Conservation (phyloP, 1,140 invertebrate species). For the Drosophila orosa region DNA sequence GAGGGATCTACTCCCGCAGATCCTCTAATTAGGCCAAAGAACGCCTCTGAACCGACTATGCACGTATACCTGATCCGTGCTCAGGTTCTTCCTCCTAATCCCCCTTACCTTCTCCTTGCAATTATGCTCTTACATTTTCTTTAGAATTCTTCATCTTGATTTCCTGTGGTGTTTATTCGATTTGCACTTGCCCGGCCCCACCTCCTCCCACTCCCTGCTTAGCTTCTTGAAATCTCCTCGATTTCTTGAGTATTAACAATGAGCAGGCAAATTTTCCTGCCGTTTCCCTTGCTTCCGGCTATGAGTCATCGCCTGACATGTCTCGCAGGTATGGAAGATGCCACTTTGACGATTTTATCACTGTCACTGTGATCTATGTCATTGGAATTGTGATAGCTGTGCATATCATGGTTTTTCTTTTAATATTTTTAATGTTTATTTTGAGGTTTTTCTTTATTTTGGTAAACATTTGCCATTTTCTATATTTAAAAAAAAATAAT, state of each 20-base stretch:
- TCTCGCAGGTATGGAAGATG: slow-evolving; percentile 22
- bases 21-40: slow-evolving; percentile 66
- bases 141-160: slow-evolving; percentile 56
- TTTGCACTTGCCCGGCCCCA: slow-evolving; percentile 38
- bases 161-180: slow-evolving; percentile 70
- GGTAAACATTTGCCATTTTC: no score
- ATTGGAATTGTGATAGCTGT: neutral
- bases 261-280: slow-evolving; percentile 70
- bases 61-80: slow-evolving; percentile 14
- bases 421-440: neutral
- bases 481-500: no score
- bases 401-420: neutral
- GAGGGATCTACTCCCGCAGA: slow-evolving; percentile 21
- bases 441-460: no score
- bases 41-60: slow-evolving; percentile 19
- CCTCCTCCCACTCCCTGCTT: neutral
- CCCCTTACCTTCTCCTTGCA: slow-evolving; percentile 32
- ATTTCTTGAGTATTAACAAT: slow-evolving; percentile 61
- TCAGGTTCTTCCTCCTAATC: slow-evolving; percentile 44
- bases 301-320: slow-evolving; percentile 27
- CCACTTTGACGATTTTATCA: neutral
- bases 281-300: slow-evolving; percentile 74
- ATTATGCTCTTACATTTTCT: slow-evolving; percentile 45
- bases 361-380: slow-evolving; percentile 8
- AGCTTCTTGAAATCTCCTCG: slow-evolving; percentile 14